Percentiles rank a stretch among this genome's conserved stretches.
Evolutionary conservation across 2,113 vertebrate genomes (phyloP).

Genomic region (Mesembrinibis cayennensis): DNA sequence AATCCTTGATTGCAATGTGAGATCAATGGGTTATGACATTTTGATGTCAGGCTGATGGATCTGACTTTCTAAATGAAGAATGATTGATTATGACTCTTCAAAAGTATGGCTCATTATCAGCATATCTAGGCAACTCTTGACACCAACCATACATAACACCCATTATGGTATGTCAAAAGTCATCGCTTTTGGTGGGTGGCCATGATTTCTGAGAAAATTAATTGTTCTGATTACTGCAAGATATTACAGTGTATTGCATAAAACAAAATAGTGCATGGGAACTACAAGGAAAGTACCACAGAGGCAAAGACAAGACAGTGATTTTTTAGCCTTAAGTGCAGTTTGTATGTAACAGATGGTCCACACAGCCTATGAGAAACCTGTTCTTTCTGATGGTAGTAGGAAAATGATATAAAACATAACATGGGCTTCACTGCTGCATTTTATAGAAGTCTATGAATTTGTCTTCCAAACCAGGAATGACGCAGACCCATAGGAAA

Average conservation of each 20-base stretch:
- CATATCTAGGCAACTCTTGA: background rate
- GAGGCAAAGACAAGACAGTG: background rate
- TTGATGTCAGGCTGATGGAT: conserved; percentile 43
- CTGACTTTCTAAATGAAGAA: conserved; percentile 39
- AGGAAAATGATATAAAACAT: background rate
- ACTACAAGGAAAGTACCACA: background rate
- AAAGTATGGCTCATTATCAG: conserved; percentile 36
- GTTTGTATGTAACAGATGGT: background rate
- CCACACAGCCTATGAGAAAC: background rate
- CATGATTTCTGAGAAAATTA: background rate
- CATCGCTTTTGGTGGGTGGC: background rate
- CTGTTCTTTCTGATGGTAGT: background rate
- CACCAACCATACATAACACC: conserved; percentile 13
- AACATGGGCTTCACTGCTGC: background rate
- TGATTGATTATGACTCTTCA: conserved; percentile 28
- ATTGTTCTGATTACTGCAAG: background rate
- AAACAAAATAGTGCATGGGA: background rate
- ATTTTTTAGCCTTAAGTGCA: background rate
- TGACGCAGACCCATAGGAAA: background rate
- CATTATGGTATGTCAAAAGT: background rate
- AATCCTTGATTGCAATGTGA: background rate
- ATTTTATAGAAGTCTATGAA: background rate
- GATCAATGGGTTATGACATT: conserved; percentile 64
- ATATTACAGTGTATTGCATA: background rate
- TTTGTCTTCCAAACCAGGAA: background rate